These are phyloP conservation scores for Lindbergichthys nudifrons DNA, from an alignment of 2,797 vertebrate species.

Conservation along the genomic window DNA sequence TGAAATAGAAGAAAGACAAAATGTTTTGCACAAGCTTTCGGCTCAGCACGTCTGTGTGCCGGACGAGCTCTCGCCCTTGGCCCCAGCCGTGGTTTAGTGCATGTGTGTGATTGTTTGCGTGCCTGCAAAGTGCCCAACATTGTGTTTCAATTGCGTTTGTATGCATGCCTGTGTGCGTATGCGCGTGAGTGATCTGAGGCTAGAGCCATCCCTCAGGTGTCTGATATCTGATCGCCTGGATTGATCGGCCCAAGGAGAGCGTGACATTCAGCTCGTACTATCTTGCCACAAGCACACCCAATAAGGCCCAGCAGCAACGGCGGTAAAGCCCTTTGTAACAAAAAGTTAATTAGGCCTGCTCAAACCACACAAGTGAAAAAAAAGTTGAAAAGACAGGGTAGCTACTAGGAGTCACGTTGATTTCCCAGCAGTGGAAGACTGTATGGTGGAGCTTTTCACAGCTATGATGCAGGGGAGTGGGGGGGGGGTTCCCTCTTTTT, in stretches of 20 bases:
- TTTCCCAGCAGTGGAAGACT: conserved; percentile 51
- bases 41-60: conserved; percentile 47
- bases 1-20: conserved; percentile 63
- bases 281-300: conserved; percentile 56
- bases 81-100: conserved; percentile 35
- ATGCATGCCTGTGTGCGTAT: conserved; percentile 10
- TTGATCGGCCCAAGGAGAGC: conserved; percentile 84
- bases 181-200: conserved; percentile 57
- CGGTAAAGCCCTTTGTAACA: conserved; percentile 51
- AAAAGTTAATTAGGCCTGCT: conserved; percentile 71
- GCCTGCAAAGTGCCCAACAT: conserved; percentile 10
- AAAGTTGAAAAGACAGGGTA: conserved; percentile 7
- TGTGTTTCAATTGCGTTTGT: conserved; percentile 37
- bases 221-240: conserved; percentile 83
- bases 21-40: conserved; percentile 43
- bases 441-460: conserved; percentile 27
- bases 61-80: conserved; percentile 61
- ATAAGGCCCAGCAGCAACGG: conserved; percentile 33
- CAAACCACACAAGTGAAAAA: conserved; percentile 27
- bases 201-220: conserved; percentile 77
- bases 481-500: conserved; percentile 36
- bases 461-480: conserved; percentile 14
- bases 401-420: conserved; percentile 45
- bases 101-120: conserved; percentile 31
- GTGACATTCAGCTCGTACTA: conserved; percentile 80